A percentile compares a stretch with the other conserved stretches of the same genome.
These are phyloP conservation scores for Metalampra italica DNA, from an alignment of 2,888 invertebrate genomes.

Conservation along the genomic window DNA sequence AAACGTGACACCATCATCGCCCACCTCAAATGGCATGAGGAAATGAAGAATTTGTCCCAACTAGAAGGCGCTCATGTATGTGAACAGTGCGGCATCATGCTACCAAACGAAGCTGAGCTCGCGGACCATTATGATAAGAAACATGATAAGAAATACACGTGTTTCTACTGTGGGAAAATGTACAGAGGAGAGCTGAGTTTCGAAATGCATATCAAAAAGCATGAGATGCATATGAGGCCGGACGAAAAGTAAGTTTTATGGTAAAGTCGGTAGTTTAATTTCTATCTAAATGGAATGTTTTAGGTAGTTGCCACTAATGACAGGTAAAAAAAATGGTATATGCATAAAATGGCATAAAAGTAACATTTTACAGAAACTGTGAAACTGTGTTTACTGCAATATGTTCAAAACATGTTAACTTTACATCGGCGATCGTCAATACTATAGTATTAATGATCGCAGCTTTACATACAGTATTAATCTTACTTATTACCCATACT, in stretches of 20 bases:
- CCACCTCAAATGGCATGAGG: slow-evolving; percentile 52
- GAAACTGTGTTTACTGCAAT: no score
- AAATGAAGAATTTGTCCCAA: slow-evolving; percentile 25
- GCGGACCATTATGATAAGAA: slow-evolving; percentile 42
- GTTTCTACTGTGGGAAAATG: slow-evolving; percentile 61
- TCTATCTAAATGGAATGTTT: neutral
- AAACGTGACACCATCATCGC: slow-evolving; percentile 46
- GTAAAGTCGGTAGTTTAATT: neutral
- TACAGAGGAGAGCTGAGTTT: slow-evolving; percentile 54
- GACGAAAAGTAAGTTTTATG: slow-evolving; percentile 24
- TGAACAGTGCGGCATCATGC: slow-evolving; percentile 50
- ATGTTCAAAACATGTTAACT: no score
- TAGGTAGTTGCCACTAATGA: no score
- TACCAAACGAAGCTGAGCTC: slow-evolving; percentile 34
- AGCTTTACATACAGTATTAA: no score
- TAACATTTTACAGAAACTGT: no score
- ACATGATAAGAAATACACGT: slow-evolving; percentile 55
- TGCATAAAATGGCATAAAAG: no score
- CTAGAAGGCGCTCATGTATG: slow-evolving; percentile 44
- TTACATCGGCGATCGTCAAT: no score
- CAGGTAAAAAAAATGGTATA: no score
- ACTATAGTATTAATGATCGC: no score
- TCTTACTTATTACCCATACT: no score
- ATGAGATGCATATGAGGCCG: slow-evolving; percentile 38
- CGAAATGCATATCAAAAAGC: slow-evolving; percentile 58